phyloP scores from a whole-genome alignment of 1,140 invertebrate genomes.

The Procambarus virginalis region DNA sequence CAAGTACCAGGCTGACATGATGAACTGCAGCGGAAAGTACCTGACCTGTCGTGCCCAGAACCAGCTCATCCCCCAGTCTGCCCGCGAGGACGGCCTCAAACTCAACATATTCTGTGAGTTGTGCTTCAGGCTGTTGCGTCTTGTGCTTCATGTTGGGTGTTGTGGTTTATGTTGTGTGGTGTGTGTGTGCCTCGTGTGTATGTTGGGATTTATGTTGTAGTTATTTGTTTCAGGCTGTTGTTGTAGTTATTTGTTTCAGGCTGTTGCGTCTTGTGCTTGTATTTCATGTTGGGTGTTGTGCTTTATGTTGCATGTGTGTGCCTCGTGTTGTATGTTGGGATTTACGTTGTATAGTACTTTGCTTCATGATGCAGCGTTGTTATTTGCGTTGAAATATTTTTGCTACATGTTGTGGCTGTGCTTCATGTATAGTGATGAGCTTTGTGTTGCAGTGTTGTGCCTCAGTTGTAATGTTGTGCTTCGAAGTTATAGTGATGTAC shows the following conservation, averaged over 20 bases:
- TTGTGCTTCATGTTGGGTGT: background rate
- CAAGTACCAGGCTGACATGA: slow-evolving; percentile 72
- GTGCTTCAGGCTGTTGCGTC: background rate
- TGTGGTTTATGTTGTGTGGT: too few relatives aligned
- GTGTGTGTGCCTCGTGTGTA: slow-evolving; percentile 65
- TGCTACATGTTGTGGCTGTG: slow-evolving; percentile 10
- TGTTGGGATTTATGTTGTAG: slow-evolving; percentile 54
- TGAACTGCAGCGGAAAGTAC: slow-evolving; percentile 73
- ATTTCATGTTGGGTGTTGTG: background rate
- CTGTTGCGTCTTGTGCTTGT: background rate
- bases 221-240: too few relatives aligned
- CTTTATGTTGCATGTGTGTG: too few relatives aligned
- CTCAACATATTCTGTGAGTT: background rate
- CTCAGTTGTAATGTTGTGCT: too few relatives aligned
- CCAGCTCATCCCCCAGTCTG: slow-evolving; percentile 71
- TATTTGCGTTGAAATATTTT: too few relatives aligned
- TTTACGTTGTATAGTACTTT: too few relatives aligned
- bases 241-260: too few relatives aligned
- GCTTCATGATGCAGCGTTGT: too few relatives aligned
- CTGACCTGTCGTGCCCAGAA: slow-evolving; percentile 73
- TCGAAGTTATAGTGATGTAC: too few relatives aligned
- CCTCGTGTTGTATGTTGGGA: slow-evolving; percentile 34
- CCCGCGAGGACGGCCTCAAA: slow-evolving; percentile 72
- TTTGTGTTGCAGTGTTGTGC: too few relatives aligned
- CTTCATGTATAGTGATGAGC: too few relatives aligned